These are phyloP conservation scores for Clarias fuscus DNA, from an alignment of 2,797 vertebrate genomes.

Conservation along the genomic window DNA sequence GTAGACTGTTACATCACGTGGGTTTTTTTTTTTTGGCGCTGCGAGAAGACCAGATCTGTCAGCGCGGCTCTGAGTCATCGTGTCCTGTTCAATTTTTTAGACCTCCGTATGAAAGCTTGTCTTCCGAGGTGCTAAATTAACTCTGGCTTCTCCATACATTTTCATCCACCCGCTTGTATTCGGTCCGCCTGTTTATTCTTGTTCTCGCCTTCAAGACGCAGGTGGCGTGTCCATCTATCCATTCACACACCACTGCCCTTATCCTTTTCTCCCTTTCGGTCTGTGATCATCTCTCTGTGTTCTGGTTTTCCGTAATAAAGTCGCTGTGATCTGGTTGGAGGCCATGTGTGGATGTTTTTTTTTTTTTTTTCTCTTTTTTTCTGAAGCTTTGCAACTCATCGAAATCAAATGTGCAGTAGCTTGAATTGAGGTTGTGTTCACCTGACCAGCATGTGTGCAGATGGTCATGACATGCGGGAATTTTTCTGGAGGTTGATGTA, in stretches of 20 bases:
- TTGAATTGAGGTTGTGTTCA: background rate
- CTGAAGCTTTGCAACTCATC: background rate
- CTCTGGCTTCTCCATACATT: conserved; percentile 44
- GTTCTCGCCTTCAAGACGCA: conserved; percentile 36
- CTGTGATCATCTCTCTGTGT: background rate
- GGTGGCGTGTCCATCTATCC: conserved; percentile 52
- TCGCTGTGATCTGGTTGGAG: background rate
- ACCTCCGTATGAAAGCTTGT: conserved; percentile 54
- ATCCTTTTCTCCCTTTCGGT: background rate
- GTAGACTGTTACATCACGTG: conserved; percentile 54
- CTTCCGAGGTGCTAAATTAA: conserved; percentile 57
- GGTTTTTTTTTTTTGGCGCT: conserved; percentile 37
- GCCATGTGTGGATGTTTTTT: background rate
- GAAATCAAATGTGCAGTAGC: background rate
- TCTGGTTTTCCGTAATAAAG: background rate
- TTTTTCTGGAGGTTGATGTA: background rate
- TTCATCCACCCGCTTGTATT: conserved; percentile 14
- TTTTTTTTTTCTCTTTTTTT: background rate
- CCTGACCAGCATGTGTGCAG: conserved; percentile 1
- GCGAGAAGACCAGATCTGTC: conserved; percentile 58
- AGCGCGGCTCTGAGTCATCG: conserved; percentile 57
- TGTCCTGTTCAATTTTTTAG: conserved; percentile 45
- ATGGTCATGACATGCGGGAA: background rate
- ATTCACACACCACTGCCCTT: background rate
- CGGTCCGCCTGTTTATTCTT: conserved; percentile 12